Percentiles rank a stretch among this genome's conserved stretches.
Conservation (phyloP, 2,888 invertebrate species). For the Caenorhabditis zanzibari region DNA sequence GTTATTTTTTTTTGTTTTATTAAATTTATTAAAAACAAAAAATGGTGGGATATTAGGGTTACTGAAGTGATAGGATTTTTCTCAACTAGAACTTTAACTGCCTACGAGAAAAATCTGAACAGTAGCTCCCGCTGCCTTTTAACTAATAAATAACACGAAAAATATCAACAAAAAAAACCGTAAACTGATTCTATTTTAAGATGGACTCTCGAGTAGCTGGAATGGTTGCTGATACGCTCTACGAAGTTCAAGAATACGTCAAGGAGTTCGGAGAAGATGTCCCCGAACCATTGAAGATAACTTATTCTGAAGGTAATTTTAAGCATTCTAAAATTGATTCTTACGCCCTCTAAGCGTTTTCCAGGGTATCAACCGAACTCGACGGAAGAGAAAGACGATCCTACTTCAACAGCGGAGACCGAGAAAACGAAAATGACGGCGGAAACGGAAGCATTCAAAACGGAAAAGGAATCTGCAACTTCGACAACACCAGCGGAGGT, state of each 20-base stretch:
- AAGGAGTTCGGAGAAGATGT: conserved; percentile 57
- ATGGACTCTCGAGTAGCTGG: conserved; percentile 83
- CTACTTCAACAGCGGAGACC: conserved; percentile 3
- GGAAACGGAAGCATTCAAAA: background rate
- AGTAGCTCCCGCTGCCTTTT: too few relatives aligned
- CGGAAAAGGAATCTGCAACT: background rate
- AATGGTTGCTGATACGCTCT: conserved; percentile 82
- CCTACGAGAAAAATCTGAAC: too few relatives aligned
- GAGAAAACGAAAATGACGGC: background rate
- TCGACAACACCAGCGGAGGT: conserved; percentile 1
- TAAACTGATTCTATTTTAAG: conserved; percentile 71
- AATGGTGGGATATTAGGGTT: too few relatives aligned
- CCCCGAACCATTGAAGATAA: conserved; percentile 55
- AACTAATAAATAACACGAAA: too few relatives aligned
- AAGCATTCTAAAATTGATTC: background rate
- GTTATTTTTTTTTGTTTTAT: conserved; percentile 9
- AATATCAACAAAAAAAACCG: too few relatives aligned
- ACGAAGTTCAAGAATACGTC: conserved; percentile 78
- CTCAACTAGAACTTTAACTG: too few relatives aligned
- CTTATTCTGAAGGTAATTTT: conserved; percentile 44
- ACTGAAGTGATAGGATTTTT: too few relatives aligned
- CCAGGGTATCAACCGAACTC: conserved; percentile 43
- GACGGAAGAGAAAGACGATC: conserved; percentile 19
- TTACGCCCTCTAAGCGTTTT: conserved; percentile 29
- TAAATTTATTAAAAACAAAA: too few relatives aligned